Percentiles rank a stretch among this genome's conserved stretches.
These are phyloP conservation scores for Drosophila antonietae DNA, from an alignment of 2,888 invertebrate genomes.

Conservation along the genomic window DNA sequence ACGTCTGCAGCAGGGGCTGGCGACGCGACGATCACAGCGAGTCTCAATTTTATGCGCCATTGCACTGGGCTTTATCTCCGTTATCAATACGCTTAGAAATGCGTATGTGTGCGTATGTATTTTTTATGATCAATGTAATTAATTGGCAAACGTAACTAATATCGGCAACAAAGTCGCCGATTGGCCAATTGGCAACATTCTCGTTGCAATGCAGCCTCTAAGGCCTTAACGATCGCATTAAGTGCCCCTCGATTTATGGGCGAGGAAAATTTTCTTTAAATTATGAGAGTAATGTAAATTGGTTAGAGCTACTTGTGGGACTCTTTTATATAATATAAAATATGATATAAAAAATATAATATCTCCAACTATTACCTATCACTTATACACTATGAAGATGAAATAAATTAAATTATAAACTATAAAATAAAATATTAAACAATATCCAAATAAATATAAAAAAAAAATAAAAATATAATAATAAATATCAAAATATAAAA, in stretches of 20 bases:
- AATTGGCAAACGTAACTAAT: conserved; percentile 63
- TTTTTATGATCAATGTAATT: conserved; percentile 72
- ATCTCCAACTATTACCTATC: too few relatives aligned
- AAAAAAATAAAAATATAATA: too few relatives aligned
- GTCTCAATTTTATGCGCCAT: conserved; percentile 51
- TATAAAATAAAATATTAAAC: too few relatives aligned
- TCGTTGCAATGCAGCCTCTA: conserved; percentile 3
- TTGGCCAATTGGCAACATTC: conserved; percentile 31
- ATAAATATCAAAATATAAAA: too few relatives aligned
- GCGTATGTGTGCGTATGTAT: conserved; percentile 1
- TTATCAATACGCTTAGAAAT: conserved; percentile 69
- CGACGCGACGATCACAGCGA: conserved; percentile 16
- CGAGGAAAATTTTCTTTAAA: conserved; percentile 15
- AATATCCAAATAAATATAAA: too few relatives aligned
- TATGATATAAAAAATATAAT: too few relatives aligned
- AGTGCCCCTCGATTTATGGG: conserved; percentile 27
- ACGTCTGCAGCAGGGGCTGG: conserved; percentile 13
- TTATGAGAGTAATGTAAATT: not conserved
- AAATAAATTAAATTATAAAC: too few relatives aligned
- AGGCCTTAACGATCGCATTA: conserved; percentile 39
- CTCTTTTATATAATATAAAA: too few relatives aligned
- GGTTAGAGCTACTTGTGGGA: too few relatives aligned
- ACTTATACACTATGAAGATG: too few relatives aligned
- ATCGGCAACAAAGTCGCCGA: conserved; percentile 64
- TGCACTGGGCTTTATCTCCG: conserved; percentile 65